Percentiles rank a stretch among this genome's conserved stretches.
These are phyloP conservation scores for Thereuonema tuberculata DNA, from an alignment of 1,140 invertebrate genomes.

Conservation along the genomic window DNA sequence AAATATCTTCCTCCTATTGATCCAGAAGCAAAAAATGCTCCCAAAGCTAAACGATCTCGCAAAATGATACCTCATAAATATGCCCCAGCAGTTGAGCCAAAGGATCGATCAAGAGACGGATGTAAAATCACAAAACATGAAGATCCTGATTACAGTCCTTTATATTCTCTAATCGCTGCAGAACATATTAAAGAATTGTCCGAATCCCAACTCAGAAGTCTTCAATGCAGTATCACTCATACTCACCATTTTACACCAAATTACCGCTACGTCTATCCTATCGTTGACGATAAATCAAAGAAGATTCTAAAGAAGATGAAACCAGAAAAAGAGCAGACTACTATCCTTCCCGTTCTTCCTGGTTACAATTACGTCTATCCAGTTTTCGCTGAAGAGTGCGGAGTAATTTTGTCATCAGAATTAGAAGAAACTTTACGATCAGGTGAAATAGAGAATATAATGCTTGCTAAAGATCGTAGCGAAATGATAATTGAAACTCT, in stretches of 20 bases:
- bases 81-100: too few species aligned
- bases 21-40: not conserved
- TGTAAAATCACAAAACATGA: conserved; percentile 29
- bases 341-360: conserved; percentile 7
- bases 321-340: not conserved
- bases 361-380: conserved; percentile 48
- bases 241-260: conserved; percentile 4
- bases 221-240: conserved; percentile 8
- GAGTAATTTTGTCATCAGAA: conserved; percentile 54
- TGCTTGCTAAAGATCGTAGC: conserved; percentile 56
- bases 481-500: conserved; percentile 54
- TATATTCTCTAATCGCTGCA: conserved; percentile 19
- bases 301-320: not conserved
- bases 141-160: conserved; percentile 44
- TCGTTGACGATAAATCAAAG: not conserved
- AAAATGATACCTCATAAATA: too few species aligned
- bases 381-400: conserved; percentile 49
- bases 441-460: conserved; percentile 57
- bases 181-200: conserved; percentile 5
- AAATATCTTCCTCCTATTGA: conserved; percentile 55
- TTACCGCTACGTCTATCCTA: conserved; percentile 5
- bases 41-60: not conserved
- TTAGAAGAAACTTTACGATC: conserved; percentile 59
- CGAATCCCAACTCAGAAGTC: not conserved
- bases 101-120: too few species aligned